These are phyloP conservation scores for Maniola jurtina DNA, from an alignment of 1,140 invertebrate genomes.

Conservation along the genomic window DNA sequence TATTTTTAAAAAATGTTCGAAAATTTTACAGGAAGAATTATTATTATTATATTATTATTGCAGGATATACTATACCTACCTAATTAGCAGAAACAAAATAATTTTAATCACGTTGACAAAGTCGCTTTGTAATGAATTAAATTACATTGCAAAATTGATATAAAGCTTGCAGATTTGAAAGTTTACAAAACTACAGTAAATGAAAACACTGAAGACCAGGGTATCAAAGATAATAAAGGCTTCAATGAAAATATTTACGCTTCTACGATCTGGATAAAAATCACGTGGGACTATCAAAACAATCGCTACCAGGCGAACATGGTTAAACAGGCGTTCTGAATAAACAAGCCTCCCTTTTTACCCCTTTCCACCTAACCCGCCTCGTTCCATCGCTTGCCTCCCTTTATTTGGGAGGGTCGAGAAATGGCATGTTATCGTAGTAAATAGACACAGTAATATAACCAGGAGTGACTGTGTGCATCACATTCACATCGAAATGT, in stretches of 20 bases:
- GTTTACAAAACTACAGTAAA: background rate
- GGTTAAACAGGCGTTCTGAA: background rate
- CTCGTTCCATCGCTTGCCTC: background rate
- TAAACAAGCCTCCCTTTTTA: background rate
- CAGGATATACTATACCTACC: too few relatives aligned
- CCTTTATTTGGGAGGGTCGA: background rate
- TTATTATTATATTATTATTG: too few relatives aligned
- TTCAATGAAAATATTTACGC: background rate
- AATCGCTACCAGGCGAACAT: conserved; percentile 20
- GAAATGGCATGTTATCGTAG: background rate
- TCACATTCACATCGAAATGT: too few relatives aligned
- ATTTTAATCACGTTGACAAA: too few relatives aligned
- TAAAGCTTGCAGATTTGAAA: background rate
- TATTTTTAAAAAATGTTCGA: too few relatives aligned
- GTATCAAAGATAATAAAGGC: background rate
- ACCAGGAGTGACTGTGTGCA: background rate
- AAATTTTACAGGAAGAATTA: too few relatives aligned
- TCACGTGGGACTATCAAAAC: conserved; percentile 17
- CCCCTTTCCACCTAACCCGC: background rate
- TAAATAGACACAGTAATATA: background rate
- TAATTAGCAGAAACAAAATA: too few relatives aligned
- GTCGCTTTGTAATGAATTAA: too few relatives aligned
- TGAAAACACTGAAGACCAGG: background rate
- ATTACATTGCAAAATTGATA: too few relatives aligned
- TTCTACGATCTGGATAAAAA: background rate